Evolutionary conservation across 1,140 invertebrate genomes (phyloP).

Genomic region (Pseudomyrmex flavicornis): DNA sequence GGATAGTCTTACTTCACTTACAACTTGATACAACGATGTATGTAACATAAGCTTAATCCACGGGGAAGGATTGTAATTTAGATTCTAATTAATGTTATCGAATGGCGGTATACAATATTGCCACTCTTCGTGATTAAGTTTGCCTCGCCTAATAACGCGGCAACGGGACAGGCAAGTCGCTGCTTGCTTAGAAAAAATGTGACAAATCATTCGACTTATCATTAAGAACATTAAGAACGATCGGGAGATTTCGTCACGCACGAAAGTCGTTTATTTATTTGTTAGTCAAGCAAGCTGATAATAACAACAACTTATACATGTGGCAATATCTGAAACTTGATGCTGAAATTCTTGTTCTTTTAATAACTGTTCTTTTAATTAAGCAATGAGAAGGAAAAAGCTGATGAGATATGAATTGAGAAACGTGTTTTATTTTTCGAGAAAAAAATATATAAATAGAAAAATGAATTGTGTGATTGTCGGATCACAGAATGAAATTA

Average conservation of each 20-base stretch:
- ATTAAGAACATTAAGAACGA: conserved; percentile 23
- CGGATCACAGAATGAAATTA: conserved; percentile 69
- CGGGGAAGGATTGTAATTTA: conserved; percentile 10
- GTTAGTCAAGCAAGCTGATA: neutral
- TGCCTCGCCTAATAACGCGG: no score
- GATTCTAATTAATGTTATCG: neutral
- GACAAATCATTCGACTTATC: neutral
- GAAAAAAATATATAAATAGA: no score
- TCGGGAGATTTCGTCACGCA: conserved; percentile 37
- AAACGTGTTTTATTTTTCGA: no score
- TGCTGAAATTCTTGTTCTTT: no score
- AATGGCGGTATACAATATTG: no score
- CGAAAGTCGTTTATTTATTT: neutral
- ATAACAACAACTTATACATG: neutral
- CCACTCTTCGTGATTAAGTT: neutral
- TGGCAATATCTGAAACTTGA: neutral
- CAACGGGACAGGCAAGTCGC: neutral
- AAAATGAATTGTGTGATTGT: conserved; percentile 65
- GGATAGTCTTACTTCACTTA: conserved; percentile 21
- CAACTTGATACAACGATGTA: neutral
- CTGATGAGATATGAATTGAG: no score
- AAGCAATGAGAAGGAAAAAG: no score
- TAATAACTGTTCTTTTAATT: no score
- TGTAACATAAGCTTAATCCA: neutral
- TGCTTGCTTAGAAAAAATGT: neutral